Base-by-base conservation (phyloP, 2,888 invertebrate genomes). In the Erebia palarica region DNA sequence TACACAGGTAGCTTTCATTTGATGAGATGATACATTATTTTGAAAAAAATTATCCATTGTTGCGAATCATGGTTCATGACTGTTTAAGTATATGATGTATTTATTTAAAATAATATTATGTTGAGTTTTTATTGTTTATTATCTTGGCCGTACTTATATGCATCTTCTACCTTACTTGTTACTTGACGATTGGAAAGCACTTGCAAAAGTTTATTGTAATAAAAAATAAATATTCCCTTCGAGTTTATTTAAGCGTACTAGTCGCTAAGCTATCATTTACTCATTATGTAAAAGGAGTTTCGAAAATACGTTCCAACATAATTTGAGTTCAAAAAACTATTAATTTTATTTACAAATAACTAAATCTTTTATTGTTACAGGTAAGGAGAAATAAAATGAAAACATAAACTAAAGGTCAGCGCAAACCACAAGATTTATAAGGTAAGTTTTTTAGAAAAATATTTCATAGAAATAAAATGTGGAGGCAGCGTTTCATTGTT, bases 361-460 rank as follows among this genome's bases (percentile, higher is more conserved):
- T 53, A 9, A 53, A 59, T 36, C 27, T 57, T 49, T 9, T 58
- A 27, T 61, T 63, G 63, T 63, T 69, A 36, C 69, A 69, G 63
- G 55, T 69, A 42, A 69, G 44, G 21, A 57, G 8, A 57, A 64
- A 69, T 64, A 58, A 59, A 59, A 66, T 18, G 42, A 44, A 57
- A 42, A 44, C 55, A 49, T 7, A n/a, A 27, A 59, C 49, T 67
- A 58, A 49, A 49, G 49, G 49, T 66, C 42, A 18, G 27, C 58
- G 27, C 47, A 18, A 66, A 47, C 47, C 18, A 36, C 57, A 36
- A 49, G 47, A 67, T 67, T 67, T 67, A 67, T 59, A 59, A 67
- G 67, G 67, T 67, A 49, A 59, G 49, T 67, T 67, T 67, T 67
- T 27, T 51, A 59, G 67, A 67, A 67, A 66, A 66, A 67, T 59